Conservation (phyloP, 2,113 vertebrate species). For the Cairina moschata region DNA sequence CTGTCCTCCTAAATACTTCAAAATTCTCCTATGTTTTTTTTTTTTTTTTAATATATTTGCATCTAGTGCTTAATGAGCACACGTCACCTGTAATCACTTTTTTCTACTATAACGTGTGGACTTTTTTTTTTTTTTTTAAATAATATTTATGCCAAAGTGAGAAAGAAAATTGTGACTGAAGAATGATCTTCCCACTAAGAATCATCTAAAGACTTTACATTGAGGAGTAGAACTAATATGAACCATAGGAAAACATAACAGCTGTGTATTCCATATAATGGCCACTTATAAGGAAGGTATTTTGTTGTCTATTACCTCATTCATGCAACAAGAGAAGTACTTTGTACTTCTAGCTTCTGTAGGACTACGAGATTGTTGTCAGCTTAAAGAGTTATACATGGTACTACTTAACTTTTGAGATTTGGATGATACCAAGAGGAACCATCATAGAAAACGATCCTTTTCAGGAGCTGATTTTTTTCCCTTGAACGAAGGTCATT, state of each 20-base stretch:
- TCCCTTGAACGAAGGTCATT: neutral
- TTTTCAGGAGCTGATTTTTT: neutral
- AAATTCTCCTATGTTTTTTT: neutral
- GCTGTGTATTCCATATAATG: neutral
- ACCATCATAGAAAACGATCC: rapidly evolving
- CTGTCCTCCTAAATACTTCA: neutral
- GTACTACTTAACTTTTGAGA: neutral
- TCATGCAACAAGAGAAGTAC: neutral
- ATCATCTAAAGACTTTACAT: neutral
- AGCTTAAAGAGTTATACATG: neutral
- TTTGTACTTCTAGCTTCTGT: neutral
- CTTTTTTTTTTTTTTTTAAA: neutral
- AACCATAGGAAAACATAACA: neutral
- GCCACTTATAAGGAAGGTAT: neutral
- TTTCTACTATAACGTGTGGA: neutral
- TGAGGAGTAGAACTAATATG: neutral
- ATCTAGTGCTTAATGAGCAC: neutral
- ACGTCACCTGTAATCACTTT: neutral
- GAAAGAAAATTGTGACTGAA: neutral
- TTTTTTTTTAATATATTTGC: neutral
- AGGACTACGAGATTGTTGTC: neutral
- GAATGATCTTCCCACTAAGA: neutral
- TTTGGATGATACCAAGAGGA: neutral
- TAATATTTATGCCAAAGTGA: neutral
- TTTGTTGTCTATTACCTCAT: neutral